phyloP scores from a whole-genome alignment of 2,888 invertebrate genomes.

The Mesochorus sp. region DNA sequence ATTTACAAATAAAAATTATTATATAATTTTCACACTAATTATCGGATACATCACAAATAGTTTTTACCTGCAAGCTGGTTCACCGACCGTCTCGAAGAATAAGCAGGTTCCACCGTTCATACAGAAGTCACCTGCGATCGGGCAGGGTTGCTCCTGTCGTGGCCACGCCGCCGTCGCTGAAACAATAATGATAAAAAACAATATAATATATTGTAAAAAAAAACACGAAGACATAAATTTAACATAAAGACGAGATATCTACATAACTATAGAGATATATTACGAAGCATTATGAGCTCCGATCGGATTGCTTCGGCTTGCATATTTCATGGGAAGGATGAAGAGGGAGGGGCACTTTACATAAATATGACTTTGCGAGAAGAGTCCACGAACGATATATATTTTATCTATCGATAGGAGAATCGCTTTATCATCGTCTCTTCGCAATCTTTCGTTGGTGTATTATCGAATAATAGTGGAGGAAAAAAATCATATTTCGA shows the following conservation, averaged over 20 bases:
- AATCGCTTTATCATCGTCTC: conserved; percentile 19
- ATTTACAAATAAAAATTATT: too few relatives aligned
- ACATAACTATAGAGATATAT: neutral
- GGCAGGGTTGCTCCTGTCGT: conserved; percentile 86
- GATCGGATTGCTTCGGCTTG: neutral
- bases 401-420: conserved; percentile 25
- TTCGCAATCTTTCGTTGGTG: neutral
- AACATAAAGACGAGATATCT: neutral
- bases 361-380: conserved; percentile 22
- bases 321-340: conserved; percentile 27
- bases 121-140: conserved; percentile 89
- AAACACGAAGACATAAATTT: conserved; percentile 41
- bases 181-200: too few relatives aligned
- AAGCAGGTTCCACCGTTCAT: conserved; percentile 94
- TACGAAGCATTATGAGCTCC: conserved; percentile 8
- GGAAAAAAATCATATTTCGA: conserved; percentile 33
- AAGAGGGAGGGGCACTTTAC: too few relatives aligned
- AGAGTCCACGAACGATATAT: neutral
- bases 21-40: neutral
- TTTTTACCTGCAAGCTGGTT: conserved; percentile 92
- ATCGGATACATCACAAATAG: conserved; percentile 1
- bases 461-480: conserved; percentile 21
- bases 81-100: conserved; percentile 90
- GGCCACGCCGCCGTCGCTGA: conserved; percentile 84
- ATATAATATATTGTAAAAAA: too few relatives aligned